Evolutionary conservation across 2,888 invertebrate species (phyloP).

Genomic region (Conchocele bisecta): DNA sequence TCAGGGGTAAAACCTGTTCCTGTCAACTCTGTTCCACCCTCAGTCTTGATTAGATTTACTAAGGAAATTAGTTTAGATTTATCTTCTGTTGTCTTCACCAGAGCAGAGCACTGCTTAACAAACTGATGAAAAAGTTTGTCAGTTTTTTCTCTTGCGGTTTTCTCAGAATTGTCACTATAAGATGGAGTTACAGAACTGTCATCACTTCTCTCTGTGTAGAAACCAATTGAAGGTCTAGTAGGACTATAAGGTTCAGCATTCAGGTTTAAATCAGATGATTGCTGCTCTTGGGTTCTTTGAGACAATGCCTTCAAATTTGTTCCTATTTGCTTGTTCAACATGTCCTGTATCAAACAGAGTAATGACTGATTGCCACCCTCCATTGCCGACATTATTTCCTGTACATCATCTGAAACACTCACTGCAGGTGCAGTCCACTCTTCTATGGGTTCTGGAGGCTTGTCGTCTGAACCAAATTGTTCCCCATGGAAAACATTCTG

Average conservation of each 20-base stretch:
- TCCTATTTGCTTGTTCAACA: conserved; percentile 2
- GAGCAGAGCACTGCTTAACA: conserved; percentile 43
- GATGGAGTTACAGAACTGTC: neutral
- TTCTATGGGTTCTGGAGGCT: too few species aligned
- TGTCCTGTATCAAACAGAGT: conserved; percentile 10
- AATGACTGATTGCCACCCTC: conserved; percentile 10
- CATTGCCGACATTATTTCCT: conserved; percentile 1
- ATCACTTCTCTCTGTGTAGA: conserved; percentile 25
- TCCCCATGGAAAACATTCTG: too few species aligned
- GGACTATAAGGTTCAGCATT: too few species aligned
- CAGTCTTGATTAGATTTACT: conserved; percentile 25
- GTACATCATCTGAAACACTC: neutral
- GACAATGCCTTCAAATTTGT: neutral
- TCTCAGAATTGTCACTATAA: neutral
- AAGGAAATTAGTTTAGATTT: conserved; percentile 25
- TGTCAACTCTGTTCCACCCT: conserved; percentile 17
- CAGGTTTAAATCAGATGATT: neutral
- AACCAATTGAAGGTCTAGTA: too few species aligned
- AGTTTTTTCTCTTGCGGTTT: conserved; percentile 12
- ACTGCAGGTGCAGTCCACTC: neutral
- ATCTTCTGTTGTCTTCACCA: conserved; percentile 48
- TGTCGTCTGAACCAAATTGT: too few species aligned
- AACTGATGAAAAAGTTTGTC: conserved; percentile 38
- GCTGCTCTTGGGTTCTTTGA: neutral
- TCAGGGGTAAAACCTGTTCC: conserved; percentile 31